Conservation (phyloP, 2,797 vertebrate genomes). For the Amniataba percoides region DNA sequence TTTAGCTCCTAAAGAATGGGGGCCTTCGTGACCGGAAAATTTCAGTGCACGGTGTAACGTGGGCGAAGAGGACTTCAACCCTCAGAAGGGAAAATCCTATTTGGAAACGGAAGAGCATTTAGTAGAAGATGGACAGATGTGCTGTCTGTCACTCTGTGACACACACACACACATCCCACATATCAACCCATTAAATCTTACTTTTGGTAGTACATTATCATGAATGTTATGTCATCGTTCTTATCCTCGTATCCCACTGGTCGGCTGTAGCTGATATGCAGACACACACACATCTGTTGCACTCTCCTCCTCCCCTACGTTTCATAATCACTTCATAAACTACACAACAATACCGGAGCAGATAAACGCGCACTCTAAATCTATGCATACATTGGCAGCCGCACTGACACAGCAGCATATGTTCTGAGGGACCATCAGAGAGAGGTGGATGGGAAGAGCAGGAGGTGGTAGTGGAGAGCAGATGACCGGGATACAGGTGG, state of each 20-base stretch:
- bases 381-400: slow-evolving; percentile 23
- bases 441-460: slow-evolving; percentile 38
- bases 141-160: slow-evolving; percentile 21
- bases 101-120: slow-evolving; percentile 36
- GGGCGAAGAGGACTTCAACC: slow-evolving; percentile 4
- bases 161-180: slow-evolving; percentile 20
- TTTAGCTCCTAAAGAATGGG: not conserved
- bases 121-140: slow-evolving; percentile 65
- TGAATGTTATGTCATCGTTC: slow-evolving; percentile 71
- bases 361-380: slow-evolving; percentile 22
- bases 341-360: slow-evolving; percentile 52
- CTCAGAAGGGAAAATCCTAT: slow-evolving; percentile 10
- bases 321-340: slow-evolving; percentile 55
- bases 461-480: slow-evolving; percentile 55
- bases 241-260: slow-evolving; percentile 58
- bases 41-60: not conserved
- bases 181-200: slow-evolving; percentile 62
- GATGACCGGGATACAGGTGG: slow-evolving; percentile 64
- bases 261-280: slow-evolving; percentile 47
- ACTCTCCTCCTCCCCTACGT: slow-evolving; percentile 27
- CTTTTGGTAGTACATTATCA: slow-evolving; percentile 65
- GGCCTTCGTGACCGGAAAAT: slow-evolving; percentile 6
- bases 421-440: slow-evolving; percentile 62
- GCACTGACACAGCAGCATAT: slow-evolving; percentile 48
- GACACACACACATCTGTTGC: slow-evolving; percentile 64